These are phyloP conservation scores for Jaculus jaculus DNA, from an alignment of 2,113 vertebrate genomes.

Conservation along the genomic window DNA sequence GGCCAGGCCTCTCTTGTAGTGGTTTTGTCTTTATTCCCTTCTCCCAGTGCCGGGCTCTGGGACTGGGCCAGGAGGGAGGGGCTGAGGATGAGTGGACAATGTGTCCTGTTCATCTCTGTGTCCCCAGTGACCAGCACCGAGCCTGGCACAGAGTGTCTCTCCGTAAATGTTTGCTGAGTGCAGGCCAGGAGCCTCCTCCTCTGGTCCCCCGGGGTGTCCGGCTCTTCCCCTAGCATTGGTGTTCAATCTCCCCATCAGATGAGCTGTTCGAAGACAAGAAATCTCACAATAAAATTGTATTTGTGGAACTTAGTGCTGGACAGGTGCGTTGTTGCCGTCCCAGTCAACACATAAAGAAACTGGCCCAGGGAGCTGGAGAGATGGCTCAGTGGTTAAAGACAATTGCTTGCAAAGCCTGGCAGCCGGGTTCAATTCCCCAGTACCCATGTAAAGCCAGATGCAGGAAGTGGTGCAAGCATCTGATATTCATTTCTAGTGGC, in stretches of 20 bases:
- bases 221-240: not conserved
- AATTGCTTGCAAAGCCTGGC: no score
- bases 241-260: not conserved
- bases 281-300: not conserved
- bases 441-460: no score
- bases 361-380: not conserved
- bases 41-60: not conserved
- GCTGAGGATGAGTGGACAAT: slow-evolving; percentile 54
- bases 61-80: not conserved
- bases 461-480: no score
- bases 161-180: slow-evolving; percentile 67
- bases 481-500: no score
- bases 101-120: slow-evolving; percentile 66
- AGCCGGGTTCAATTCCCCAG: no score
- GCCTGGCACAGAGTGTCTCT: slow-evolving; percentile 65
- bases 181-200: slow-evolving; percentile 20
- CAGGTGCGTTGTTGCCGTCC: no score
- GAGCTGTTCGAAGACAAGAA: not conserved
- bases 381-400: no score
- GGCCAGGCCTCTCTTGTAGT: not conserved
- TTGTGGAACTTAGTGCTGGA: not conserved
- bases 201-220: not conserved
- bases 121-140: slow-evolving; percentile 52
- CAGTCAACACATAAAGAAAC: not conserved
- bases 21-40: not conserved